Conservation (phyloP, 1,140 invertebrate genomes). For the Diabrotica undecimpunctata region DNA sequence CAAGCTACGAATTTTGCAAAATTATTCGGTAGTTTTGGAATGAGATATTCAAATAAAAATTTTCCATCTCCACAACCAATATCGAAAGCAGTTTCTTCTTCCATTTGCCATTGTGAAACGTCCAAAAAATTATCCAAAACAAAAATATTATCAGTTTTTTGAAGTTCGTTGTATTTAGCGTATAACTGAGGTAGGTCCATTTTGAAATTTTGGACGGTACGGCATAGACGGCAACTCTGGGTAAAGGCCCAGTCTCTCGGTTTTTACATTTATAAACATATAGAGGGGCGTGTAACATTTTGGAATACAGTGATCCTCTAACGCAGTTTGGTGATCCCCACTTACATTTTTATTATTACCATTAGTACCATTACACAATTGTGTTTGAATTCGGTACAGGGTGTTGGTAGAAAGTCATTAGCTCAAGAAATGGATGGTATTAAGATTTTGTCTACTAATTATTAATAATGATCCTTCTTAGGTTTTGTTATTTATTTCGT, state of each 20-base stretch:
- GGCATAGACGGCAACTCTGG: neutral
- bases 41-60: conserved; percentile 65
- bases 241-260: neutral
- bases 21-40: conserved; percentile 58
- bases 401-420: no score
- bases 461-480: no score
- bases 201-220: neutral
- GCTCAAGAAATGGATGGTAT: no score
- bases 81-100: conserved; percentile 62
- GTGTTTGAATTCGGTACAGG: no score
- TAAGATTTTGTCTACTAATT: no score
- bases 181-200: conserved; percentile 67
- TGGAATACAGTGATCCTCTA: neutral
- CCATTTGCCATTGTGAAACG: conserved; percentile 56
- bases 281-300: neutral
- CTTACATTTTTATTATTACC: neutral
- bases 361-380: neutral
- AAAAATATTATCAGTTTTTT: conserved; percentile 62
- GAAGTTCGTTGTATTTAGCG: conserved; percentile 59
- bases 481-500: no score
- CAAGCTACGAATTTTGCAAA: conserved; percentile 55
- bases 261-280: neutral
- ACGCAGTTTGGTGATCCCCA: neutral
- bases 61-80: conserved; percentile 77
- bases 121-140: conserved; percentile 63